Base-by-base conservation (phyloP, 1,140 invertebrate genomes). In the Lepidurus arcticus region DNA sequence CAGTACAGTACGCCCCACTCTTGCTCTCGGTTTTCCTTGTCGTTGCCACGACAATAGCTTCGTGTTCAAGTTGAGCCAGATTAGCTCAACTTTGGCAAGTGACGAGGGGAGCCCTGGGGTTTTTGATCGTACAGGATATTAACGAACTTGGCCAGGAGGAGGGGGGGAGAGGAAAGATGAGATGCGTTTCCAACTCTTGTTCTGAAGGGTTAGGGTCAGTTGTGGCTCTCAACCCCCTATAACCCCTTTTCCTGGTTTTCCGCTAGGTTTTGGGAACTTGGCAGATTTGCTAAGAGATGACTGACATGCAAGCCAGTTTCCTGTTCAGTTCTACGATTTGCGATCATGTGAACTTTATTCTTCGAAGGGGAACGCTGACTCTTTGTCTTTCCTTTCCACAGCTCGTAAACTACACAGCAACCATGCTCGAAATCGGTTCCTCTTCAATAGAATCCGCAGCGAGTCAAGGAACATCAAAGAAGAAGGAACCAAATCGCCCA, bases 41-140 rank as follows among this genome's bases (percentile, higher is more conserved):
- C 53, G 53, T 65, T 65, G 53, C 53, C 53, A 65, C 53, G 53
- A 65, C 53, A 65, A 65, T 65, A 21, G 53, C 16, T 65, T 65
- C 53, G 21, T 65, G 53, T 65, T 65, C 53, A 21, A 7, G 21
- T 65, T 65, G 16, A 65, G 53, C 53, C 21, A 65, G 53, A 65
- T 65, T 65, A 65, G 53, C 16, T 65, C 53, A 65, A 65, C 53
- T 65, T 65, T 65, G 53, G 53, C 53, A 21, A 34, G 53, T 65
- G 53, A 65, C 53, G 21, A 21, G 53, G 53, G 53, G 16, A 65
- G 53, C 1, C 16, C 16, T 13, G 53, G 8, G 9, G 16, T 65
- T 65, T 65, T 65, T 65, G 53, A 65, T 65, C 53, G 53, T 65
- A 65, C 53, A 65, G n/a, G 53, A 65, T 65, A 65, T 65, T 65